Percentiles rank a stretch among this genome's conserved stretches.
Evolutionary conservation across 1,140 invertebrate species (phyloP).

Genomic region (Phymorhynchus buccinoides): DNA sequence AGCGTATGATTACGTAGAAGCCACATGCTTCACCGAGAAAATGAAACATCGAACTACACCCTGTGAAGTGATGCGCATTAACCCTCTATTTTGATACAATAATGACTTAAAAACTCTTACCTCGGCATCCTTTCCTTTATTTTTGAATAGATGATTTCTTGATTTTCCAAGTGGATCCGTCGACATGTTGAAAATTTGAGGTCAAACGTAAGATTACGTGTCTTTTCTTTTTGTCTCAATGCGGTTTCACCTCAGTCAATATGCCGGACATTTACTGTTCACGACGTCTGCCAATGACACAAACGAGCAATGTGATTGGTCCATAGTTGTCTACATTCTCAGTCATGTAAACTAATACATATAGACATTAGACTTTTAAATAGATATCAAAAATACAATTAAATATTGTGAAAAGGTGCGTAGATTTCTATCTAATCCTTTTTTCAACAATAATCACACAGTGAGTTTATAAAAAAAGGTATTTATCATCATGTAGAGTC

Average conservation of each 20-base stretch:
- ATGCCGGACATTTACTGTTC: constrained; percentile 41
- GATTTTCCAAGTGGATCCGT: constrained; percentile 58
- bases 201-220: neutral
- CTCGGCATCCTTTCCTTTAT: constrained; percentile 97
- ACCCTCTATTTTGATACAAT: constrained; percentile 36
- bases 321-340: neutral
- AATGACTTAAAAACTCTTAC: constrained; percentile 79
- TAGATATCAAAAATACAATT: neutral
- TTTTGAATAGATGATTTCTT: constrained; percentile 93
- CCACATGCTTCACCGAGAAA: constrained; percentile 11
- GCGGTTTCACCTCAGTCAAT: constrained; percentile 39
- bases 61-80: too few relatives aligned
- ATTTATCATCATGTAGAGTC: neutral
- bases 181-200: constrained; percentile 39
- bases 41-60: constrained; percentile 1
- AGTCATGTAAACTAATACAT: neutral
- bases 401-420: neutral
- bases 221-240: constrained; percentile 24
- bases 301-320: constrained; percentile 13
- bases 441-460: neutral
- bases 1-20: too few relatives aligned
- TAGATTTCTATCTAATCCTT: neutral
- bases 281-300: neutral
- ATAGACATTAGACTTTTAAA: neutral
- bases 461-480: neutral